A percentile compares a stretch with the other conserved stretches of the same genome.
Conservation (phyloP, 2,797 vertebrate species). For the Xerus rutilus region DNA sequence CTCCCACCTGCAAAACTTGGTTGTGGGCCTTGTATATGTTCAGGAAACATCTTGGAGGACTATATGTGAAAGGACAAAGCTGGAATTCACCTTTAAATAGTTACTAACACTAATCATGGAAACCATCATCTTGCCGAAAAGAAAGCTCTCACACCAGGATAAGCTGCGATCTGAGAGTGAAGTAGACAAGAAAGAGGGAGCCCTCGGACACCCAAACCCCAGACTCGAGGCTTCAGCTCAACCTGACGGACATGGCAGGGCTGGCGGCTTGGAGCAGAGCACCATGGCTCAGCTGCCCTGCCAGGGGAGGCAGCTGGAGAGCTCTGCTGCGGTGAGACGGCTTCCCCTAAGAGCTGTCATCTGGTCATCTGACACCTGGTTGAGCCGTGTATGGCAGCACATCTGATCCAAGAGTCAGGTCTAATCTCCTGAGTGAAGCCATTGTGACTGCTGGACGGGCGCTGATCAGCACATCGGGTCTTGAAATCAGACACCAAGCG, state of each 20-base stretch:
- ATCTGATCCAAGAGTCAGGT: conserved; percentile 87
- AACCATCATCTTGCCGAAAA: not conserved
- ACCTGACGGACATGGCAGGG: not conserved
- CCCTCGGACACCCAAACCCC: not conserved
- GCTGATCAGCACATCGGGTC: conserved; percentile 90
- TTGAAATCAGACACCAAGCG: conserved; percentile 91
- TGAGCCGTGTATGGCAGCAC: conserved; percentile 84
- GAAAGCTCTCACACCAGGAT: fast-evolving
- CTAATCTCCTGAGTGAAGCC: conserved; percentile 89
- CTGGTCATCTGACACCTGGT: conserved; percentile 79
- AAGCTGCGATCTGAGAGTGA: not conserved
- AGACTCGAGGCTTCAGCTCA: too few species aligned
- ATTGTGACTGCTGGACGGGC: conserved; percentile 89
- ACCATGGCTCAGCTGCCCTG: conserved; percentile 88
- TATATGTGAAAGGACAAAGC: not conserved
- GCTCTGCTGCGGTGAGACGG: conserved; percentile 85
- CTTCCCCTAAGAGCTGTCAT: conserved; percentile 83
- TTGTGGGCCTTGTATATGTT: not conserved
- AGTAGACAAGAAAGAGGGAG: too few species aligned
- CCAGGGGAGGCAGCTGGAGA: conserved; percentile 80
- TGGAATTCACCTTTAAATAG: not conserved
- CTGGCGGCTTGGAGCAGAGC: not conserved
- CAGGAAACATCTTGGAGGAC: not conserved
- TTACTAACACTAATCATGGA: not conserved
- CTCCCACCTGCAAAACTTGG: not conserved